These are phyloP conservation scores for Zoroaster sp. DNA, from an alignment of 53 echinoderm and acorn worm species.

Conservation along the genomic window DNA sequence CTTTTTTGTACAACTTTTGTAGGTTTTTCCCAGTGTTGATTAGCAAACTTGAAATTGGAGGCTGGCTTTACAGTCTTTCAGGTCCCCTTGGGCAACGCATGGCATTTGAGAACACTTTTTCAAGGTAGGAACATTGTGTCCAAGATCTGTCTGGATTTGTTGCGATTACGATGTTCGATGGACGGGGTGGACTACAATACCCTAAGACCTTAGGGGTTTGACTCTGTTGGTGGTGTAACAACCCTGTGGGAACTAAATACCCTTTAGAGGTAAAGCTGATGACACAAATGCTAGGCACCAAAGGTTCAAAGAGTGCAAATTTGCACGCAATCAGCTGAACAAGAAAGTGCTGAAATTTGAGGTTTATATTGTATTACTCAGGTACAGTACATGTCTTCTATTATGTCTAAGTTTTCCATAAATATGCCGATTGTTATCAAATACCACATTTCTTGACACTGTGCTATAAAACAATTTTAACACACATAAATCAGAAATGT, in stretches of 20 bases:
- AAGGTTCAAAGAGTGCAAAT: background rate
- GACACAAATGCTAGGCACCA: background rate
- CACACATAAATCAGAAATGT: too few species aligned
- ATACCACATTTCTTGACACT: too few species aligned
- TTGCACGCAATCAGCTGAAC: background rate
- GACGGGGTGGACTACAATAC: slow-evolving; percentile 26
- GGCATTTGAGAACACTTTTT: slow-evolving; percentile 21
- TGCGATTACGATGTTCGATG: slow-evolving; percentile 19
- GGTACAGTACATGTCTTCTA: too few species aligned
- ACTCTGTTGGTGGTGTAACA: slow-evolving; percentile 12
- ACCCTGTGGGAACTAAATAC: background rate
- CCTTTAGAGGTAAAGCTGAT: background rate
- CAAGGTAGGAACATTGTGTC: slow-evolving; percentile 5
- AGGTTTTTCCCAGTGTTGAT: background rate
- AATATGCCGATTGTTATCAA: too few species aligned
- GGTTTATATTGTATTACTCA: too few species aligned
- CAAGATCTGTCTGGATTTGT: background rate
- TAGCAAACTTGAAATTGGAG: background rate
- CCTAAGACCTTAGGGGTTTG: slow-evolving; percentile 16
- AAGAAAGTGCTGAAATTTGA: too few species aligned
- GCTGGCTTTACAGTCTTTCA: background rate
- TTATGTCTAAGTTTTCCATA: too few species aligned
- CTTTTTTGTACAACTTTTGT: background rate
- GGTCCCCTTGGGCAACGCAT: background rate
- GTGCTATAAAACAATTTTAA: too few species aligned